Conservation (phyloP, 1,140 invertebrate species). For the Dreissena polymorpha region DNA sequence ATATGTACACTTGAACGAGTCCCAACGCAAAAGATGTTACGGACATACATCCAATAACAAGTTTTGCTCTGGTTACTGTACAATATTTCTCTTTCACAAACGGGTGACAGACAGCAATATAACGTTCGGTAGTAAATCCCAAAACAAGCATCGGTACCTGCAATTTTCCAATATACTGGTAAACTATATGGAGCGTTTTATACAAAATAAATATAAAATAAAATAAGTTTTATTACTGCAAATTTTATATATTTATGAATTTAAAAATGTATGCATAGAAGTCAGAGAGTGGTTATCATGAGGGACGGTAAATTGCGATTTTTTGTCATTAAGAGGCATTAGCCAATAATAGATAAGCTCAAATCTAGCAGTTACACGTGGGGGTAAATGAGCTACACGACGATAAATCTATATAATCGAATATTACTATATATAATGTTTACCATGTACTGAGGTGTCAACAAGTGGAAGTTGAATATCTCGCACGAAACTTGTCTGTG, state of each 20-base stretch:
- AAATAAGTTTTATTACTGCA: no score
- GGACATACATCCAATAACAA: constrained; percentile 58
- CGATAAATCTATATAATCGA: background rate
- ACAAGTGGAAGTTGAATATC: constrained; percentile 67
- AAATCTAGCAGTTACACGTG: no score
- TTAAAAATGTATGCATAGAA: no score
- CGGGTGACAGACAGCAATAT: constrained; percentile 97
- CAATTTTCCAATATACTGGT: background rate
- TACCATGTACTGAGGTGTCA: constrained; percentile 73
- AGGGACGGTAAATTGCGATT: no score
- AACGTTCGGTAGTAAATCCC: constrained; percentile 96
- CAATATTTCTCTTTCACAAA: constrained; percentile 81
- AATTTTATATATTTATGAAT: no score
- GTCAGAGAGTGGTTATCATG: no score
- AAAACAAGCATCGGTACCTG: constrained; percentile 74
- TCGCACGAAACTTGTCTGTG: constrained; percentile 66
- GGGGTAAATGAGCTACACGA: no score
- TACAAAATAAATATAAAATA: no score
- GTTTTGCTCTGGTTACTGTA: constrained; percentile 65
- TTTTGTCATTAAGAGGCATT: no score
- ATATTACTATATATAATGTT: background rate
- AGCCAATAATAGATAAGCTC: no score
- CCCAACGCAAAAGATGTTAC: constrained; percentile 60
- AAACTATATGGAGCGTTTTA: no score
- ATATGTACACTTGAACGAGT: constrained; percentile 71